Conservation (phyloP, 2,797 vertebrate species). For the Sebastes taczanowskii region DNA sequence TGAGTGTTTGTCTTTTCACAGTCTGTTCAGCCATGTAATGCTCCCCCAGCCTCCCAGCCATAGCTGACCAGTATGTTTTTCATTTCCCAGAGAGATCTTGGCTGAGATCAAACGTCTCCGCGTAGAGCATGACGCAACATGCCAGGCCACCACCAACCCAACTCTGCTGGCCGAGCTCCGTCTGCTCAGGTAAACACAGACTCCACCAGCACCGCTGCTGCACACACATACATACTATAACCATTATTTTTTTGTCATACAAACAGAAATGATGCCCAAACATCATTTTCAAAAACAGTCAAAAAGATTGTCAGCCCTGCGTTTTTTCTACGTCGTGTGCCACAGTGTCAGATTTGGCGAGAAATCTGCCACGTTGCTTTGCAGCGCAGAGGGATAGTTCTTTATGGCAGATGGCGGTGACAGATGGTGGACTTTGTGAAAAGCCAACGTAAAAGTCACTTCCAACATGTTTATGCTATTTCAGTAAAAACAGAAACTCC, state of each 20-base stretch:
- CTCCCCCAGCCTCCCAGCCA: neutral
- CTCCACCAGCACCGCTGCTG: neutral
- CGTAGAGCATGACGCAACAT: slow-evolving; percentile 90
- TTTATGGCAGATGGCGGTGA: slow-evolving; percentile 64
- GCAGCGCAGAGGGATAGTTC: slow-evolving; percentile 45
- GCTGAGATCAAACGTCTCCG: slow-evolving; percentile 93
- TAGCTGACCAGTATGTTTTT: slow-evolving; percentile 48
- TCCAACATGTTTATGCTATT: slow-evolving; percentile 45
- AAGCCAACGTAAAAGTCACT: slow-evolving; percentile 38
- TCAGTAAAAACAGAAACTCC: slow-evolving; percentile 36
- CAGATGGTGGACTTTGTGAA: slow-evolving; percentile 64
- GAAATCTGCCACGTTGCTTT: slow-evolving; percentile 44
- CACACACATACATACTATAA: neutral
- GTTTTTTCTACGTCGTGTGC: neutral
- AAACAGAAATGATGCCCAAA: neutral
- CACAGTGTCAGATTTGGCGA: slow-evolving; percentile 42
- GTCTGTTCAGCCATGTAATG: slow-evolving; percentile 23
- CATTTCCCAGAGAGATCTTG: slow-evolving; percentile 88
- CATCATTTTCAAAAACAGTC: neutral
- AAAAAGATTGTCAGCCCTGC: neutral
- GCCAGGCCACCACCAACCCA: slow-evolving; percentile 92
- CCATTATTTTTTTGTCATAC: neutral
- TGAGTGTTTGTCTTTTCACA: neutral
- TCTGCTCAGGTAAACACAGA: slow-evolving; percentile 85
- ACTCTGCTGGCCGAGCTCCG: slow-evolving; percentile 91